Percentiles rank a stretch among this genome's conserved stretches.
Evolutionary conservation across 2,888 invertebrate species (phyloP).

Genomic region (Hyalella azteca): DNA sequence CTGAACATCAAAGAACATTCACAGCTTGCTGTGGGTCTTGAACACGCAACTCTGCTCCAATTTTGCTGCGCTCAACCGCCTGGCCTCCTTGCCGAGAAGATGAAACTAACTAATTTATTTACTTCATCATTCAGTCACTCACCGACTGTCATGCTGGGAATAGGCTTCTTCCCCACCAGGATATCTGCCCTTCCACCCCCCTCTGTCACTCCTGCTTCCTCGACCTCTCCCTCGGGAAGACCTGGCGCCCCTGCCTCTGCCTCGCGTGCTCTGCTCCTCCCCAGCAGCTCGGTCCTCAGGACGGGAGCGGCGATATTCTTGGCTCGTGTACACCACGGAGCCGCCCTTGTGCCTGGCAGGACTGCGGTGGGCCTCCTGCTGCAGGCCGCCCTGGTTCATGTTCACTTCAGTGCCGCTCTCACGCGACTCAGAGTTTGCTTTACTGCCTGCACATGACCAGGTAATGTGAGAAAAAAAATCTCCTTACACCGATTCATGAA

Average conservation of each 20-base stretch:
- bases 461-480: no score
- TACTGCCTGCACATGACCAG: background rate
- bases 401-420: background rate
- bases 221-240: constrained; percentile 55
- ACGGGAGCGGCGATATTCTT: constrained; percentile 3
- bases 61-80: no score
- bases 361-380: background rate
- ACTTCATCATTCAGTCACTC: background rate
- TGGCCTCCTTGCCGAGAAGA: no score
- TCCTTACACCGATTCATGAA: no score
- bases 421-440: background rate
- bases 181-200: constrained; percentile 45
- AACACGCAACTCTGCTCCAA: no score
- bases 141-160: constrained; percentile 4
- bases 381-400: background rate
- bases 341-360: background rate
- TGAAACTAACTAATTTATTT: no score
- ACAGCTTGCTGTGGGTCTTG: no score
- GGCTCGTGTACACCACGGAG: constrained; percentile 36
- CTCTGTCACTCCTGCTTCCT: constrained; percentile 58
- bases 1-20: no score
- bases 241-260: constrained; percentile 51
- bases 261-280: constrained; percentile 56
- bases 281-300: constrained; percentile 39
- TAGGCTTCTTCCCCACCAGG: background rate